Base-by-base conservation (phyloP, 2,888 invertebrate genomes). In the Chrysolina americana region DNA sequence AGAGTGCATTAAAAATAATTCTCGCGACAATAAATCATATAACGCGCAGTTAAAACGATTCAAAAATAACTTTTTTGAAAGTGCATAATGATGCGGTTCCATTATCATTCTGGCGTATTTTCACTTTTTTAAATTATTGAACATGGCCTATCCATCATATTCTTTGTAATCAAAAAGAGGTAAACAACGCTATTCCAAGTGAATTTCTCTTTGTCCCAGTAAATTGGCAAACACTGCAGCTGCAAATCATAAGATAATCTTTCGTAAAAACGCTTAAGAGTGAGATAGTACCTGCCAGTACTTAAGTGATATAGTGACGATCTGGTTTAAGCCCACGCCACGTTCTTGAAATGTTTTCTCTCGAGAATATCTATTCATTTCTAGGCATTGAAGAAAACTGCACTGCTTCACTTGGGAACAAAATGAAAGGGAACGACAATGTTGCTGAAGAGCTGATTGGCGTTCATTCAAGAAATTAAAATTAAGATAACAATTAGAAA, bases 61-160 rank as follows among this genome's bases (percentile, higher is more conserved):
- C 44, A 47, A 69, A 70, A 69, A 75, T 70, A 68, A 64, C 68
- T 68, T 65, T 70, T 70, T 73, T 71, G 78, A 78, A 78, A 78
- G 78, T 68, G 76, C 72, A 70, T 77, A 75, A 77, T 78, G 71
- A 75, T 75, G 68, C 41, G 62, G 44, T 50, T 66, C 71, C 64
- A 76, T 78, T 75, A 78, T 73, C 66, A 62, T 78, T 65, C 47
- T 59, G 62, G 64, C 19, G 19, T 53, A 75, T 75, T 78, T 78
- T 76, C 76, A 75, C 76, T 78, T 71, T 73, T 70, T 74, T 44
- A 72, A 73, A 71, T 74, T 53, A 73, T 73, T 73, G 66, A 75
- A 73, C 73, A 68, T 59, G 73, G 59, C 70, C 73, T 75, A 77
- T 76, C 62, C 75, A 75, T 73, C 76, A 73, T 73, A 65, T 70